Conservation (phyloP, 2,888 invertebrate genomes). For the Leptinotarsa peninsularis region DNA sequence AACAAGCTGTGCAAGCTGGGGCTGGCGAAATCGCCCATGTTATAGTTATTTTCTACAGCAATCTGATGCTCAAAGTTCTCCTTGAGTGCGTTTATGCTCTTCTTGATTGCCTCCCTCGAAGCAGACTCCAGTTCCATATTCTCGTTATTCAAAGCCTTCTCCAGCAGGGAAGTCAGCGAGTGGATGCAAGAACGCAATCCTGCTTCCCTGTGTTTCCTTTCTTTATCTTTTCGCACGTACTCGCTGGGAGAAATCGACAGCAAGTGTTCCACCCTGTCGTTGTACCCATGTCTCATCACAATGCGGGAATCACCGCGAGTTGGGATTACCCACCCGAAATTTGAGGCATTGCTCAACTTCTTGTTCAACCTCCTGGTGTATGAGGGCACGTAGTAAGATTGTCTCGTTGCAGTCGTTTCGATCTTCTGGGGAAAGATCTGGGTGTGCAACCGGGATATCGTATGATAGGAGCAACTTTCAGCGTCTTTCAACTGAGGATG, state of each 20-base stretch:
- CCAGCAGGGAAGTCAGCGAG: conserved; percentile 59
- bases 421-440: conserved; percentile 46
- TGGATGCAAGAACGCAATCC: conserved; percentile 56
- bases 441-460: conserved; percentile 45
- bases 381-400: conserved; percentile 38
- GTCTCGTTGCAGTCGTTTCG: conserved; percentile 42
- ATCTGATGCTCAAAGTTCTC: conserved; percentile 48
- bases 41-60: conserved; percentile 12
- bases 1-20: conserved; percentile 27
- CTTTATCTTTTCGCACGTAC: conserved; percentile 59
- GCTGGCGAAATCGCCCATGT: conserved; percentile 11
- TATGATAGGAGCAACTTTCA: conserved; percentile 48
- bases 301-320: conserved; percentile 39
- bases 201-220: conserved; percentile 54
- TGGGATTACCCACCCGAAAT: conserved; percentile 48
- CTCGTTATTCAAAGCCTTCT: conserved; percentile 48
- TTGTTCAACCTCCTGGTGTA: conserved; percentile 35
- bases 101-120: conserved; percentile 53
- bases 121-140: conserved; percentile 42
- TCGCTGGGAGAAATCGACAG: conserved; percentile 58
- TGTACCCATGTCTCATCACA: conserved; percentile 41
- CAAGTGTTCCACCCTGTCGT: conserved; percentile 53
- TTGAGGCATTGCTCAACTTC: conserved; percentile 41
- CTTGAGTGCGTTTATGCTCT: conserved; percentile 49
- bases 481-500: conserved; percentile 44